Evolutionary conservation across 2,888 invertebrate species (phyloP).

Genomic region (Cheilosia variabilis): DNA sequence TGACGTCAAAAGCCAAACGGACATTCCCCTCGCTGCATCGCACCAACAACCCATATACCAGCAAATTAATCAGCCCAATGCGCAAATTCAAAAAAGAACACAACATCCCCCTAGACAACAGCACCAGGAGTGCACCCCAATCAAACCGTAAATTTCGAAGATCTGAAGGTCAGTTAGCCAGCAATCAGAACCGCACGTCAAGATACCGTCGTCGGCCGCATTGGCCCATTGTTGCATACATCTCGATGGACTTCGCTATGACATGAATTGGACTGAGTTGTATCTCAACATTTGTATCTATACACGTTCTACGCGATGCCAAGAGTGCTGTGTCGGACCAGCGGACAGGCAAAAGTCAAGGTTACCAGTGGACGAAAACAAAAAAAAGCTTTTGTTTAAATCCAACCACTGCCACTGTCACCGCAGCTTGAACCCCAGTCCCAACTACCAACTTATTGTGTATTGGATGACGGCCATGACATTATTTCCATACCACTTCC

Average conservation of each 20-base stretch:
- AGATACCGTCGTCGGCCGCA: not conserved
- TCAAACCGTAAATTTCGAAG: conserved; percentile 25
- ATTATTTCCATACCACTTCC: conserved; percentile 60
- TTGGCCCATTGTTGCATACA: conserved; percentile 1
- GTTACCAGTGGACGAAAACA: conserved; percentile 34
- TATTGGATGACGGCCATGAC: conserved; percentile 57
- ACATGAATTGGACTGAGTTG: conserved; percentile 11
- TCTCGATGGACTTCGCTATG: conserved; percentile 10
- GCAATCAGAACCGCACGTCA: conserved; percentile 16
- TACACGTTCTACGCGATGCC: not conserved
- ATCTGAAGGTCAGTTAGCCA: conserved; percentile 35
- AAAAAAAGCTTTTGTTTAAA: conserved; percentile 56
- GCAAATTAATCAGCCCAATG: conserved; percentile 42
- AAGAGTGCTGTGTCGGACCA: conserved; percentile 23
- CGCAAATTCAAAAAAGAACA: conserved; percentile 40
- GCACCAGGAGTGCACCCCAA: conserved; percentile 1
- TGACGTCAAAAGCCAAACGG: conserved; percentile 5
- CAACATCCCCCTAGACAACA: not conserved
- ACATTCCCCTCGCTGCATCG: not conserved
- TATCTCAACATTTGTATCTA: conserved; percentile 22
- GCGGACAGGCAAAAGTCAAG: conserved; percentile 61
- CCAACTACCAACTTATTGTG: conserved; percentile 40
- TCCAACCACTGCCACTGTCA: conserved; percentile 1
- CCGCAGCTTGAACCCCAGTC: conserved; percentile 7
- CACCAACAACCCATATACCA: not conserved